Conservation (phyloP, 2,797 vertebrate species). For the Epinephelus malabaricus region DNA sequence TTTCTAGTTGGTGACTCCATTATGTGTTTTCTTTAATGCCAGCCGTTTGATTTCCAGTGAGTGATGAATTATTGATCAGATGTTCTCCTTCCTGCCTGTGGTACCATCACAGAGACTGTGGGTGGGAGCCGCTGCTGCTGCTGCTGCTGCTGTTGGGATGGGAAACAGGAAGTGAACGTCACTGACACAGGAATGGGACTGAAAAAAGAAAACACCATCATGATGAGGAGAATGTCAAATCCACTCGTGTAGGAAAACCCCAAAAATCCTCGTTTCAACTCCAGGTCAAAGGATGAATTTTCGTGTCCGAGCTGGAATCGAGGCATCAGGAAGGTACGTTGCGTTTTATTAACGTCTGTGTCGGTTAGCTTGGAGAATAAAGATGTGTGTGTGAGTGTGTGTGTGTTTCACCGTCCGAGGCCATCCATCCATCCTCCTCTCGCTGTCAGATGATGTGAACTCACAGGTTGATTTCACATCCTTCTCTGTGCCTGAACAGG, state of each 20-base stretch:
- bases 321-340: constrained; percentile 81
- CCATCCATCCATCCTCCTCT: constrained; percentile 42
- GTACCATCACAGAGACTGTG: constrained; percentile 7
- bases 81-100: neutral
- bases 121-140: constrained; percentile 8
- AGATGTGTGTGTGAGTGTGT: constrained; percentile 3
- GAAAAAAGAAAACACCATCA: constrained; percentile 66
- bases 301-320: constrained; percentile 67
- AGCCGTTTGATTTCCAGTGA: neutral
- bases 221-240: constrained; percentile 73
- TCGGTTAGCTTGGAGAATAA: neutral
- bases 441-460: constrained; percentile 33
- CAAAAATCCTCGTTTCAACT: constrained; percentile 6
- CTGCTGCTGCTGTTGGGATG: constrained; percentile 22
- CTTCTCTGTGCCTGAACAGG: constrained; percentile 37
- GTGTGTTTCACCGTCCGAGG: constrained; percentile 49
- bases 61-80: constrained; percentile 52
- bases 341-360: neutral
- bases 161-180: constrained; percentile 86
- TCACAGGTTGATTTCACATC: constrained; percentile 24
- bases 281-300: constrained; percentile 76
- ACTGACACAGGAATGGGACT: constrained; percentile 81
- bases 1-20: neutral
- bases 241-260: constrained; percentile 35
- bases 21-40: neutral